These are phyloP conservation scores for Allacma fusca DNA, from an alignment of 2,888 invertebrate genomes.

Conservation along the genomic window DNA sequence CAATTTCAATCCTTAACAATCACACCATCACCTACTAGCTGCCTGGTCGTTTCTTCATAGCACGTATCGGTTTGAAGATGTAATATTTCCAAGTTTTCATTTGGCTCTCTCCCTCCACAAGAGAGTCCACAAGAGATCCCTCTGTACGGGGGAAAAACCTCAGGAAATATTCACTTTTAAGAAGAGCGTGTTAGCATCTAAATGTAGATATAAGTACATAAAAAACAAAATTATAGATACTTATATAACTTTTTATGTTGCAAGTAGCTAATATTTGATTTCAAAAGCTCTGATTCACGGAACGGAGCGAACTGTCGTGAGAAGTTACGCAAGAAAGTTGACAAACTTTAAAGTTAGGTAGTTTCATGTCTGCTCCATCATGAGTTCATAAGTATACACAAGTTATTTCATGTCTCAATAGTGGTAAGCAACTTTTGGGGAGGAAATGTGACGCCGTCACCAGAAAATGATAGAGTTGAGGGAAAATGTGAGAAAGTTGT, in stretches of 20 bases:
- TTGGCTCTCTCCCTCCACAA: no score
- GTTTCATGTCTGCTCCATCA: not conserved
- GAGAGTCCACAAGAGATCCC: no score
- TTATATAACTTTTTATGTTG: no score
- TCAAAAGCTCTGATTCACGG: not conserved
- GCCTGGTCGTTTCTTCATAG: not conserved
- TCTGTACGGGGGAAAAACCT: no score
- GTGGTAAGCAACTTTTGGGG: no score
- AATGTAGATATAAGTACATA: no score
- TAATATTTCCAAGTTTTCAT: no score
- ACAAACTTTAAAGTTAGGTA: not conserved
- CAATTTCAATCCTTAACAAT: slow-evolving; percentile 13
- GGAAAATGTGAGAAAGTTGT: slow-evolving; percentile 37
- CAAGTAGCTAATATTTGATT: not conserved
- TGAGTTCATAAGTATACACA: not conserved
- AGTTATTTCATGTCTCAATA: not conserved
- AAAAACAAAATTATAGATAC: no score
- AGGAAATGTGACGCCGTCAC: not conserved
- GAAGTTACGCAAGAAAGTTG: slow-evolving; percentile 16
- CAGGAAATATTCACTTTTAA: no score
- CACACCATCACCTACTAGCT: slow-evolving; percentile 6
- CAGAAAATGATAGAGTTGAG: slow-evolving; percentile 13
- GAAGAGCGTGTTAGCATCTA: no score
- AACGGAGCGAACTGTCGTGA: not conserved
- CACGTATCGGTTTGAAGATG: not conserved